These are phyloP conservation scores for Synodontis membranacea DNA, from an alignment of 2,113 vertebrate species.

Conservation along the genomic window DNA sequence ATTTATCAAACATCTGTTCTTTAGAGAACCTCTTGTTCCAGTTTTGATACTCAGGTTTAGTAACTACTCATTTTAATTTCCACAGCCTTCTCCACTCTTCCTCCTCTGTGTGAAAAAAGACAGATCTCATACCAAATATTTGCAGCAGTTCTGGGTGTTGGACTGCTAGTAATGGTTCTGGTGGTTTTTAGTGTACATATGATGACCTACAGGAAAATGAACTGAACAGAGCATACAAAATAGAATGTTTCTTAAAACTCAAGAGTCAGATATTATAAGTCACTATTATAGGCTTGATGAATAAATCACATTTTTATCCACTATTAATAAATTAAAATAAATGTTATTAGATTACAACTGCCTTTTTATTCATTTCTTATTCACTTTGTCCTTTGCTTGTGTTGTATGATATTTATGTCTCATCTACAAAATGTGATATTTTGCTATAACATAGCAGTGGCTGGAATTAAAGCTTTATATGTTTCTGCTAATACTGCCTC, in stretches of 20 bases:
- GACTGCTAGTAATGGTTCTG: conserved; percentile 36
- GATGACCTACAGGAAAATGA: neutral
- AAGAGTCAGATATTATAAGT: neutral
- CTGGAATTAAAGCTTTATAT: neutral
- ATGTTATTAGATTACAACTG: neutral
- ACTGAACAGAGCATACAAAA: neutral
- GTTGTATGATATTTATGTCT: neutral
- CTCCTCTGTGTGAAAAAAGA: neutral
- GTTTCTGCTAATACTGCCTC: neutral
- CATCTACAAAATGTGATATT: neutral
- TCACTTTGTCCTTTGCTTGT: neutral
- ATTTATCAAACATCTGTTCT: neutral
- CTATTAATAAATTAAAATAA: neutral
- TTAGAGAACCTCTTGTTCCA: neutral
- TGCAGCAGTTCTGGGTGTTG: conserved; percentile 24
- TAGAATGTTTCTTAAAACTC: neutral
- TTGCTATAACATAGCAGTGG: neutral
- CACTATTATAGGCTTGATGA: neutral
- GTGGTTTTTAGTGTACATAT: conserved; percentile 39
- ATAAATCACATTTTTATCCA: neutral
- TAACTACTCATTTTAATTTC: conserved; percentile 7
- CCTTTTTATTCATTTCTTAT: neutral
- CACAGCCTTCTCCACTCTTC: neutral
- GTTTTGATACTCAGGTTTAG: neutral
- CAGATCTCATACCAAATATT: neutral